Conservation (phyloP, 2,888 invertebrate genomes). For the Loripinus fragilis region DNA sequence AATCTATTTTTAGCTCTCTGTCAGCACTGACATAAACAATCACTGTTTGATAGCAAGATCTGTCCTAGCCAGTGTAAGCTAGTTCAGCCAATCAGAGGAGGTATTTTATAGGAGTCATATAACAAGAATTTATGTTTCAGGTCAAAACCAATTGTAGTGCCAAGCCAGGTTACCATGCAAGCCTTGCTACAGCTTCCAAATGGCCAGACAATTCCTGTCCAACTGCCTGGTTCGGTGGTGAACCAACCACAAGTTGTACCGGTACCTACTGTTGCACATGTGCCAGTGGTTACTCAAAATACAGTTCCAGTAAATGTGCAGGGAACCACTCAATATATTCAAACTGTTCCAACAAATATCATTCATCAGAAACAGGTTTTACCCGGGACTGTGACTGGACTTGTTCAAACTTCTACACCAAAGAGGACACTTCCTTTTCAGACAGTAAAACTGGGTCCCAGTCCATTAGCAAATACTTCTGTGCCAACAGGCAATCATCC, state of each 20-base stretch:
- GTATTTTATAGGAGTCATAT: too few relatives aligned
- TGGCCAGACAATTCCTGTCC: slow-evolving; percentile 84
- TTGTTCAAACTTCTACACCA: background rate
- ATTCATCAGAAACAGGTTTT: background rate
- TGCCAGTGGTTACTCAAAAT: background rate
- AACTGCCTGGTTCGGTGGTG: background rate
- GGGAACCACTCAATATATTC: slow-evolving; percentile 5
- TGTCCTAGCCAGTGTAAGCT: too few relatives aligned
- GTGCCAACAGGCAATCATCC: slow-evolving; percentile 25
- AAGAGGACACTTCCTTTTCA: background rate
- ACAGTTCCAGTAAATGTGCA: background rate
- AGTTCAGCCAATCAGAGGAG: too few relatives aligned
- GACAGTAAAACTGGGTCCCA: slow-evolving; percentile 14
- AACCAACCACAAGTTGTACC: slow-evolving; percentile 5
- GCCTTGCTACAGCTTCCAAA: slow-evolving; percentile 85
- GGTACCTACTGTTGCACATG: background rate
- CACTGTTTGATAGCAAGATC: too few relatives aligned
- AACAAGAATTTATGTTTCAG: background rate
- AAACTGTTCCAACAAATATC: background rate
- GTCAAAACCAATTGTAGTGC: background rate
- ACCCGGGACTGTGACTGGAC: background rate
- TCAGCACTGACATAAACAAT: too few relatives aligned
- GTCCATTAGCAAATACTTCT: slow-evolving; percentile 18
- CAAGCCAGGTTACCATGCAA: slow-evolving; percentile 73
- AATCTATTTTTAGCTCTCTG: too few relatives aligned